Conservation (phyloP, 2,113 vertebrate species). For the Podilymbus podiceps region DNA sequence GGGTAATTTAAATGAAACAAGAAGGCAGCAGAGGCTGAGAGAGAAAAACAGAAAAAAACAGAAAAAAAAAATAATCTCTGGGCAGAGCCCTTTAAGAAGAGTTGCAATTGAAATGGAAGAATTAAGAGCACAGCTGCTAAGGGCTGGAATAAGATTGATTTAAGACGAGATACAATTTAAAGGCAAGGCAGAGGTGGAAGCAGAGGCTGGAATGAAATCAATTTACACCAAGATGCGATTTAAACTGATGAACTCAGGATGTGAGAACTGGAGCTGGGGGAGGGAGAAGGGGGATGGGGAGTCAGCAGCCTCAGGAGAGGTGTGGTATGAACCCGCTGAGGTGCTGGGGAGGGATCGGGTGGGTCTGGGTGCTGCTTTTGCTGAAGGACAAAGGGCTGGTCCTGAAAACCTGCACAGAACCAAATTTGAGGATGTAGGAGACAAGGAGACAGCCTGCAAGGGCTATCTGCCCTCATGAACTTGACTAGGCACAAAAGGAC, state of each 20-base stretch:
- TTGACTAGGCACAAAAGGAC: not conserved
- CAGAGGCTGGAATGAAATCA: conserved; percentile 34
- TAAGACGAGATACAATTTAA: conserved; percentile 57
- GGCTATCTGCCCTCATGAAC: not conserved
- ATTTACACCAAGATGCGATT: conserved; percentile 48
- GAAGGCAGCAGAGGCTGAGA: not conserved
- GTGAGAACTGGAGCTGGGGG: not conserved
- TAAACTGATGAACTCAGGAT: not conserved
- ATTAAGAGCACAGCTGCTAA: not conserved
- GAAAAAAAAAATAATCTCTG: too few species aligned
- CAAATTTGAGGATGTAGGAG: accelerated
- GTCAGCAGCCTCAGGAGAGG: not conserved
- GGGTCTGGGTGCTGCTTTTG: not conserved
- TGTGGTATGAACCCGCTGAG: not conserved
- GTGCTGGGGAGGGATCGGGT: not conserved
- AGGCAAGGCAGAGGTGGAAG: conserved; percentile 33
- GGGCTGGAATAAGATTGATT: conserved; percentile 21
- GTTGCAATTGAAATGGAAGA: not conserved
- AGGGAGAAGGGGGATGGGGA: not conserved
- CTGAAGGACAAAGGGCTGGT: not conserved
- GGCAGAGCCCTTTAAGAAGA: not conserved
- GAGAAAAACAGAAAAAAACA: not conserved
- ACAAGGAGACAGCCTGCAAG: not conserved
- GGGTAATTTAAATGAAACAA: not conserved
- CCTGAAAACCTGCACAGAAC: not conserved